These are phyloP conservation scores for Pollenia griseotomentosa DNA, from an alignment of 2,888 invertebrate genomes.

Conservation along the genomic window DNA sequence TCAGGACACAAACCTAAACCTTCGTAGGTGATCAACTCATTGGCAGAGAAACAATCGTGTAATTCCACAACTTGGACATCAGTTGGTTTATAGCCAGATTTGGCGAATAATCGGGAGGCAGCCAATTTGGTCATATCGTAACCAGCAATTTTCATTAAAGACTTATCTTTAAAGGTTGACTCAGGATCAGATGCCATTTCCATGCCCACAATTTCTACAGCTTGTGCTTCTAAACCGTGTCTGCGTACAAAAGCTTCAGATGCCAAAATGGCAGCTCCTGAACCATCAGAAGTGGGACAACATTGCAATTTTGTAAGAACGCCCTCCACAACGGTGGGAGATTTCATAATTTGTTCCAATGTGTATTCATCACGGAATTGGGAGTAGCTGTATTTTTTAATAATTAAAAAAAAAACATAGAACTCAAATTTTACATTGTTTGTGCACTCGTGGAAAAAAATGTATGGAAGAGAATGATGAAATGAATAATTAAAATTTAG, in stretches of 20 bases:
- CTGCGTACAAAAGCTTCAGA: constrained; percentile 95
- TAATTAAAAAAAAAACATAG: constrained; percentile 27
- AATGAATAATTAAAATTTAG: not conserved
- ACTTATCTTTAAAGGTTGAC: constrained; percentile 89
- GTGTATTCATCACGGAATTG: constrained; percentile 97
- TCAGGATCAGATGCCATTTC: constrained; percentile 97
- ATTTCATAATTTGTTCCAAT: constrained; percentile 94
- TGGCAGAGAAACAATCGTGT: constrained; percentile 99
- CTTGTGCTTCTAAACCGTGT: constrained; percentile 92
- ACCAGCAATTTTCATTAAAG: constrained; percentile 87
- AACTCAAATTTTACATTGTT: constrained; percentile 16
- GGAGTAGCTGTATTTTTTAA: constrained; percentile 87
- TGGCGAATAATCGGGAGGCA: constrained; percentile 89
- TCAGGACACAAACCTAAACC: constrained; percentile 95
- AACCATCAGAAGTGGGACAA: constrained; percentile 99
- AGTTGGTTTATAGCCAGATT: constrained; percentile 89
- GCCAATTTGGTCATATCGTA: constrained; percentile 97
- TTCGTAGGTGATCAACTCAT: constrained; percentile 98
- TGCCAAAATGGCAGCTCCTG: constrained; percentile 95
- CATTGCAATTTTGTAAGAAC: constrained; percentile 98
- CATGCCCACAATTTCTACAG: constrained; percentile 98
- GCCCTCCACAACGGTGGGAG: constrained; percentile 95
- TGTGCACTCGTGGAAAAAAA: not conserved
- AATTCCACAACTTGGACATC: constrained; percentile 97
- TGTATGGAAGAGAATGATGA: not conserved